Conservation (phyloP, 1,140 invertebrate genomes). For the Wasmannia auropunctata region DNA sequence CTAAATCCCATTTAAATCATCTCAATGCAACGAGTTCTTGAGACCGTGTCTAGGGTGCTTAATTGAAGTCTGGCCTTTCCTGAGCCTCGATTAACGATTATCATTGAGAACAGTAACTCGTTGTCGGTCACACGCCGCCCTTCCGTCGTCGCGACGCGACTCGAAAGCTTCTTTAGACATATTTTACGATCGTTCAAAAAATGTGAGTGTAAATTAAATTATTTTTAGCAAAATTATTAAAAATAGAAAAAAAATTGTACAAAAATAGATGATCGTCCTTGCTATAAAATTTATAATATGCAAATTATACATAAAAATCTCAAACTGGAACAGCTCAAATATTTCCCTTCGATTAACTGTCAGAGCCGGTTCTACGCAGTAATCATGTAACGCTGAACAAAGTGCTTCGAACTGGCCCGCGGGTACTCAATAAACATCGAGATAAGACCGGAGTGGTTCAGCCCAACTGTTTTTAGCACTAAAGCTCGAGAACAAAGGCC, state of each 20-base stretch:
- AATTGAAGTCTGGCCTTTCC: slow-evolving; percentile 71
- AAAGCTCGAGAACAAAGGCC: slow-evolving; percentile 41
- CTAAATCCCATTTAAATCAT: slow-evolving; percentile 56
- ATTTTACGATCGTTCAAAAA: background rate
- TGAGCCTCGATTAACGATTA: slow-evolving; percentile 71
- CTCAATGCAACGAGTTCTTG: slow-evolving; percentile 47
- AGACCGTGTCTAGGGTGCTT: slow-evolving; percentile 62
- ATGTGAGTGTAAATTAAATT: background rate
- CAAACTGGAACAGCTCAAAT: background rate
- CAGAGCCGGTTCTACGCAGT: background rate
- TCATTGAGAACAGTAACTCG: slow-evolving; percentile 72
- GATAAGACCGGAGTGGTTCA: slow-evolving; percentile 64
- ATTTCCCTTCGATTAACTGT: background rate
- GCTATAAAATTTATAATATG: background rate
- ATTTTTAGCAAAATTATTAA: background rate
- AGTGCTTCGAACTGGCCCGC: slow-evolving; percentile 38
- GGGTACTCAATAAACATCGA: slow-evolving; percentile 63
- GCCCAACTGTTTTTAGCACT: slow-evolving; percentile 60
- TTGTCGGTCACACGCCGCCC: slow-evolving; percentile 71
- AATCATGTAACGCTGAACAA: slow-evolving; percentile 27
- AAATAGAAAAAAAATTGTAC: slow-evolving; percentile 1
- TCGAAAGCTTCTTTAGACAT: slow-evolving; percentile 8
- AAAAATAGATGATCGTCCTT: background rate
- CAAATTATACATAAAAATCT: background rate
- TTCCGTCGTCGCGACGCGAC: background rate